Base-by-base conservation (phyloP, 2,797 vertebrate genomes). In the Mareca penelope region DNA sequence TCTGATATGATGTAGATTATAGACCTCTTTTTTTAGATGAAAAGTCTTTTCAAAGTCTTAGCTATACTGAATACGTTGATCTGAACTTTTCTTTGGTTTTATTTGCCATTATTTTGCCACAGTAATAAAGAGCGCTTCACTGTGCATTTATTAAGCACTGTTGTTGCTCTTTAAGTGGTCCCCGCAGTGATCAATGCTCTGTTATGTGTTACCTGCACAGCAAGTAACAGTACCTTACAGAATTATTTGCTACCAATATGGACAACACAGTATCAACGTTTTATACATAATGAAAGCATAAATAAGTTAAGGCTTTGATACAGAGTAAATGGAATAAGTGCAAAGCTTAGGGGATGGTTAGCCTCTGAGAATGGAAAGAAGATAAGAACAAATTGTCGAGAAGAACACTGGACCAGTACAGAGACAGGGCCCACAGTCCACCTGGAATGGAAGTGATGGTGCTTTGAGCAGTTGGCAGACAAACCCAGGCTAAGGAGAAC, bases 61-160 rank as follows among this genome's bases (percentile, higher is more conserved):
- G 3, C 9, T 14, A 28, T 22, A 15, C 8, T 29, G 50, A 33
- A 24, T 52, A 16, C 29, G 7, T 64, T 4, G 3, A 14, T 80
- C 40, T 57, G 39, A 21, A 9, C 23, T 23, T 8, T 1, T n/a
- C 24, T 80, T 37, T 9, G 55, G 6, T 4, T 26, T 92, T 28
- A 9, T 73, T 72, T 93, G 59, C 39, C 29, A 31, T 56, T 70
- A 2, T 80, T 85, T 80, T 81, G 24, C 63, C 35, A 14, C 24
- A 33, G n/a, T 75, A 35, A 35, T 7, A 59, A 8, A n/a, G 42
- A 52, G 37, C 0, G 2, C 33, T 78, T 60, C 29, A 6, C n/a
- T 26, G 11, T 65, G 55, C 42, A 5, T 86, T 91, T 84, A 15
- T 70, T 63, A 28, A 0, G 0, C 2, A 1, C 3, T 55, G 40